These are phyloP conservation scores for Gallinago paraguaiae DNA, from an alignment of 2,113 vertebrate species.

Conservation along the genomic window DNA sequence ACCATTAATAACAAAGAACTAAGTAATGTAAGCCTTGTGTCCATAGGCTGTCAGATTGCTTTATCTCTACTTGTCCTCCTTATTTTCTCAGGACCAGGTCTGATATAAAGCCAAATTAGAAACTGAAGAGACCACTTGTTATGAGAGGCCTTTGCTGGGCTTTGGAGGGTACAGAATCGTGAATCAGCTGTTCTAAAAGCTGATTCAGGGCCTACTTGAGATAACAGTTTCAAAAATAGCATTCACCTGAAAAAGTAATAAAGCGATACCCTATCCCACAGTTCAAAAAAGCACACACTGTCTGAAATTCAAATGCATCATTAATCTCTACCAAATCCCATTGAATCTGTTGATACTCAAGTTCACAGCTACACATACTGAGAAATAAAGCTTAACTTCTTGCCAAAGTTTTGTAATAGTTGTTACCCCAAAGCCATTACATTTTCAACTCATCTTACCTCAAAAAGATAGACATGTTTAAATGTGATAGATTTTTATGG, in stretches of 20 bases:
- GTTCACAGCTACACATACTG: not conserved
- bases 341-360: not conserved
- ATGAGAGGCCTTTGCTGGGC: not conserved
- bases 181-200: not conserved
- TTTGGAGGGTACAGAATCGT: not conserved
- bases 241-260: not conserved
- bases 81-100: not conserved
- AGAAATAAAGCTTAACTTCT: not conserved
- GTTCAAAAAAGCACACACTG: not conserved
- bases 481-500: not conserved
- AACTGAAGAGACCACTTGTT: not conserved
- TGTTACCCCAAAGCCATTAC: not conserved
- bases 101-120: not conserved
- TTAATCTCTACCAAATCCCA: not conserved
- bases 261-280: not conserved
- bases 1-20: not conserved
- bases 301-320: not conserved
- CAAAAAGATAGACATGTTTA: not conserved
- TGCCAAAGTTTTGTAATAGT: not conserved
- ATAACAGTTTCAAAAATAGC: not conserved
- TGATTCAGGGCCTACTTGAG: not conserved
- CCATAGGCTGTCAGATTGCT: not conserved
- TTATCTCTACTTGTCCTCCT: not conserved
- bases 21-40: not conserved
- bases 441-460: conserved; percentile 20